Percentiles rank a stretch among this genome's conserved stretches.
Conservation (phyloP, 2,888 invertebrate genomes). For the Strigamia transsilvanica region DNA sequence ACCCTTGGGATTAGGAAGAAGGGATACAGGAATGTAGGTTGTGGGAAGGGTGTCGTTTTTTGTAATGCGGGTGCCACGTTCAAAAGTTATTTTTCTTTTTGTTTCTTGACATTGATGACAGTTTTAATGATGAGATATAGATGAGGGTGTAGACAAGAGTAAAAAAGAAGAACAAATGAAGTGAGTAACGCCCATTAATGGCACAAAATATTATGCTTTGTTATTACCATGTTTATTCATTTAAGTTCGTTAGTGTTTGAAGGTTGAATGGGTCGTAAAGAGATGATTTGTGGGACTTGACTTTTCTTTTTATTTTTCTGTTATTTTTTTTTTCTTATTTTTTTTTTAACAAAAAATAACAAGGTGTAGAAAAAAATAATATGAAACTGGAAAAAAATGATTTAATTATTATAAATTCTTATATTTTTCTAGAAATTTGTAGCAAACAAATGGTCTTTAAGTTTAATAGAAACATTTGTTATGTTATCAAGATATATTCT, state of each 20-base stretch:
- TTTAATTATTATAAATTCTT: not conserved
- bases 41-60: slow-evolving; percentile 24
- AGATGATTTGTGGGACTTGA: slow-evolving; percentile 30
- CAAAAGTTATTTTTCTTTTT: slow-evolving; percentile 32
- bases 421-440: not conserved
- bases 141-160: slow-evolving; percentile 12
- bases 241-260: slow-evolving; percentile 40
- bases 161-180: slow-evolving; percentile 44
- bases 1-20: slow-evolving; percentile 34
- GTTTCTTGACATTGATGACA: slow-evolving; percentile 48
- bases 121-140: slow-evolving; percentile 49
- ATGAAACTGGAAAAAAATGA: not conserved
- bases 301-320: not conserved
- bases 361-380: not conserved
- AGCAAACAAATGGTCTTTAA: no score
- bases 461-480: no score
- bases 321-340: not conserved
- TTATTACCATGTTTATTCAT: slow-evolving; percentile 45
- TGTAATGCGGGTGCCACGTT: slow-evolving; percentile 43
- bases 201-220: slow-evolving; percentile 39
- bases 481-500: no score
- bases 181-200: slow-evolving; percentile 37
- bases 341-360: not conserved
- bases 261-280: slow-evolving; percentile 47
- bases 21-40: slow-evolving; percentile 18